A percentile compares a stretch with the other conserved stretches of the same genome.
Evolutionary conservation across 2,797 vertebrate genomes (phyloP).

Genomic region (Chrosomus eos): DNA sequence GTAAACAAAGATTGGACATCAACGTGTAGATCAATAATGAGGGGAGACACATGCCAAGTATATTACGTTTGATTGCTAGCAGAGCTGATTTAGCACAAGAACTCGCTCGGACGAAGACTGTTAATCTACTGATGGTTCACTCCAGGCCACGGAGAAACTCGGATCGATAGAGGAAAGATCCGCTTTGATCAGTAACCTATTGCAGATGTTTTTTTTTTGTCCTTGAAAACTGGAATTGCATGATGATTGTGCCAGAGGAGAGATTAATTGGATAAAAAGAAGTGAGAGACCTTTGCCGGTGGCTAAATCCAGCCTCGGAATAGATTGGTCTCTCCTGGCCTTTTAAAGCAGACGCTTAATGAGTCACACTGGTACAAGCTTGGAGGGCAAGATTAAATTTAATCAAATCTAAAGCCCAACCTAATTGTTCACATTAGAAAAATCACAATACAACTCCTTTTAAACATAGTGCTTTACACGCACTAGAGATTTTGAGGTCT

Average conservation of each 20-base stretch:
- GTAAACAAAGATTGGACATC: conserved; percentile 63
- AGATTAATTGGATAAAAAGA: conserved; percentile 45
- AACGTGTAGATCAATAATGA: conserved; percentile 70
- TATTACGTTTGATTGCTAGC: conserved; percentile 74
- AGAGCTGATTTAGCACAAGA: conserved; percentile 75
- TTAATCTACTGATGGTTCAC: conserved; percentile 40
- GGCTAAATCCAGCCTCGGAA: conserved; percentile 29
- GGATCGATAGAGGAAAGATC: conserved; percentile 25
- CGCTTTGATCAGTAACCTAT: conserved; percentile 4
- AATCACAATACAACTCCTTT: conserved; percentile 12
- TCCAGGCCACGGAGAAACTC: not conserved
- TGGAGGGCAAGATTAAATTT: conserved; percentile 28
- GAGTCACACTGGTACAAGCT: conserved; percentile 30
- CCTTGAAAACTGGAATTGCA: conserved; percentile 44
- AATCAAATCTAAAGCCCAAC: conserved; percentile 22
- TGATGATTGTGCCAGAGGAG: conserved; percentile 26
- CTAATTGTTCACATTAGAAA: conserved; percentile 2
- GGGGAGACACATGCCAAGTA: conserved; percentile 73
- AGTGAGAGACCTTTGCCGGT: conserved; percentile 18
- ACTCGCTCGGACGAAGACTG: conserved; percentile 71
- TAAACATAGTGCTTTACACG: not conserved
- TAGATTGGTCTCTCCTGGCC: conserved; percentile 36
- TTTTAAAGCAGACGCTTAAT: conserved; percentile 38
- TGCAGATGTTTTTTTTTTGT: conserved; percentile 22
- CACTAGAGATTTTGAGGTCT: conserved; percentile 14